These are phyloP conservation scores for Archaeoteleia sp. DNA, from an alignment of 2,888 invertebrate species.

Conservation along the genomic window DNA sequence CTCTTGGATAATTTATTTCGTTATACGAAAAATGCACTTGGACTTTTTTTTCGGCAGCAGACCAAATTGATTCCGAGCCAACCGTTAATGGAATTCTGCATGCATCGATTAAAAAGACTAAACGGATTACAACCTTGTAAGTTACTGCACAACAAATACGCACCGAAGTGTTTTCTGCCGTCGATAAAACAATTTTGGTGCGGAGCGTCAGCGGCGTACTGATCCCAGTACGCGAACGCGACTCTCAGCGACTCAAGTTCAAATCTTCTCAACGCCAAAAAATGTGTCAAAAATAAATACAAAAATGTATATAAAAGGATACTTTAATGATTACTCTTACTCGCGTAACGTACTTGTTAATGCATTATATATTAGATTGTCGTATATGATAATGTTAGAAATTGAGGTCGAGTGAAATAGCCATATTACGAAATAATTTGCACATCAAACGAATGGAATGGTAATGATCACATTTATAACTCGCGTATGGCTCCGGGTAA, in stretches of 20 bases:
- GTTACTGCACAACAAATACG: too few relatives aligned
- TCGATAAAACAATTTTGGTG: too few relatives aligned
- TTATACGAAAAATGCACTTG: slow-evolving; percentile 25
- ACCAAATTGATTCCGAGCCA: slow-evolving; percentile 20
- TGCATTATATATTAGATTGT: neutral
- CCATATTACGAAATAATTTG: slow-evolving; percentile 47
- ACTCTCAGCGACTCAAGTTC: too few relatives aligned
- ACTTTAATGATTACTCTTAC: neutral
- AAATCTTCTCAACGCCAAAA: too few relatives aligned
- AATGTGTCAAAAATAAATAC: too few relatives aligned
- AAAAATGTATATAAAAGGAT: too few relatives aligned
- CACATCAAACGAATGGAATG: slow-evolving; percentile 41
- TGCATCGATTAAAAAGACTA: slow-evolving; percentile 25
- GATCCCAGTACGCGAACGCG: too few relatives aligned
- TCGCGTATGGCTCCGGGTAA: slow-evolving; percentile 36
- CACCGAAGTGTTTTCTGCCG: too few relatives aligned
- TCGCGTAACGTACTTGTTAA: slow-evolving; percentile 11
- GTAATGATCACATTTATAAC: slow-evolving; percentile 51
- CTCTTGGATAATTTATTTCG: slow-evolving; percentile 44
- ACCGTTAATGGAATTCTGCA: slow-evolving; percentile 23
- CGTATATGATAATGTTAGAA: slow-evolving; percentile 14
- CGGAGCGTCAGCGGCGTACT: too few relatives aligned
- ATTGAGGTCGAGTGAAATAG: slow-evolving; percentile 13
- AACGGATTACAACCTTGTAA: too few relatives aligned
- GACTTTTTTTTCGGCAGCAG: slow-evolving; percentile 8